Evolutionary conservation across 2,888 invertebrate genomes (phyloP), one percentile per base, ranked within the genome.

Genomic region (Argynnis bischoffii): DNA sequence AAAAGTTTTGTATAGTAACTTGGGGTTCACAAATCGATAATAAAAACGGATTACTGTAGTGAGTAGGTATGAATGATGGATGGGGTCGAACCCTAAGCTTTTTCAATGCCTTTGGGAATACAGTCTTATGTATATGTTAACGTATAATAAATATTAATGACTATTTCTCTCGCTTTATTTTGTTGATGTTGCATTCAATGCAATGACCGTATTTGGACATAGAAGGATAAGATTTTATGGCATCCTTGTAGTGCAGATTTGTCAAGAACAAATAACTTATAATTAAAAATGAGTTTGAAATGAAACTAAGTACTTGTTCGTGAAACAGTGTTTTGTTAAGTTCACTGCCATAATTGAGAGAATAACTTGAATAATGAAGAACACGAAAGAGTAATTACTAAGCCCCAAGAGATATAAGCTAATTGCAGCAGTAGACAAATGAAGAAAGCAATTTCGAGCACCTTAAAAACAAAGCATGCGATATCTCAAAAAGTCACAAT

Each of bases 401-500:
- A 54, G 26, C 50, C n/a, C n/a, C 14, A 41, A 63, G 41, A 46
- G 47, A 31, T 18, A 46, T 67, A 63, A 63, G 31, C 67, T 63
- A 67, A 63, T 53, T 65, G 65, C 31, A 46, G 53, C 21, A 41
- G 53, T 50, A 57, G 55, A 66, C 67, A 67, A 67, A 66, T 47
- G 26, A 66, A 56, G 69, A 68, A 55, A 60, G 56, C 48, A 63
- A 41, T 64, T 63, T 57, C 48, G 48, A 67, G 67, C 61, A 56
- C 56, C 50, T 60, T 64, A 64, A 70, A 64, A 64, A 70, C 64
- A 67, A 67, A 67, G 70, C 64, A 55, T 67, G 69, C 70, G 55
- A 67, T 71, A 56, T 67, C 59, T 70, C 64, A 67, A 69, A 75
- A 71, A 72, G 70, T 70, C 69, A 78, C 79, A 86, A 87, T 88